Percentiles rank a stretch among this genome's conserved stretches.
Evolutionary conservation across 2,113 vertebrate genomes (phyloP).

Genomic region (Phyllostomus hastatus): DNA sequence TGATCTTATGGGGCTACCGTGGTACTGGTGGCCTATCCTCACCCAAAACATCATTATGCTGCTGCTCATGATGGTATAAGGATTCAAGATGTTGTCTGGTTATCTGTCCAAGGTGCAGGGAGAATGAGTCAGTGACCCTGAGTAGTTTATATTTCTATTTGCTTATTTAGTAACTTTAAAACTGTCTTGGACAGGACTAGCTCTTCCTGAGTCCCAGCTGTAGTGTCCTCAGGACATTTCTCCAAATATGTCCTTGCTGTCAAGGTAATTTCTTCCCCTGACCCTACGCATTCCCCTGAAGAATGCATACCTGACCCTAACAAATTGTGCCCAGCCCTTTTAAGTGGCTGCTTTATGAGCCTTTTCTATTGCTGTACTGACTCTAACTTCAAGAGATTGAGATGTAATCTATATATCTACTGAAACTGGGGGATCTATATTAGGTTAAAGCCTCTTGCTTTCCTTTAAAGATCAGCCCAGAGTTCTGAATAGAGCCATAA

Average conservation of each 20-base stretch:
- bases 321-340: not conserved
- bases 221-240: not conserved
- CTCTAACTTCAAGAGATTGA: not conserved
- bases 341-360: not conserved
- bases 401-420: not conserved
- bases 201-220: not conserved
- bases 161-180: constrained; percentile 12
- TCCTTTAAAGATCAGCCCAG: constrained; percentile 20
- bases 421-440: not conserved
- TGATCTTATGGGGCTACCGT: not conserved
- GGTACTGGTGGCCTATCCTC: not conserved
- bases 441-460: not conserved
- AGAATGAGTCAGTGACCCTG: not conserved
- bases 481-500: constrained; percentile 54
- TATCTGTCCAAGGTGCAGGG: not conserved
- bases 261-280: not conserved
- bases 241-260: not conserved
- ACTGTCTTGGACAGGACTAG: not conserved
- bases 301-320: not conserved
- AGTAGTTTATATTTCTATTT: not conserved
- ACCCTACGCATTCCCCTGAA: not conserved
- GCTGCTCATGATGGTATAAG: not conserved
- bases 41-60: not conserved
- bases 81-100: not conserved
- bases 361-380: not conserved